These are phyloP conservation scores for Alcedo atthis DNA, from an alignment of 2,797 vertebrate genomes.

Conservation along the genomic window DNA sequence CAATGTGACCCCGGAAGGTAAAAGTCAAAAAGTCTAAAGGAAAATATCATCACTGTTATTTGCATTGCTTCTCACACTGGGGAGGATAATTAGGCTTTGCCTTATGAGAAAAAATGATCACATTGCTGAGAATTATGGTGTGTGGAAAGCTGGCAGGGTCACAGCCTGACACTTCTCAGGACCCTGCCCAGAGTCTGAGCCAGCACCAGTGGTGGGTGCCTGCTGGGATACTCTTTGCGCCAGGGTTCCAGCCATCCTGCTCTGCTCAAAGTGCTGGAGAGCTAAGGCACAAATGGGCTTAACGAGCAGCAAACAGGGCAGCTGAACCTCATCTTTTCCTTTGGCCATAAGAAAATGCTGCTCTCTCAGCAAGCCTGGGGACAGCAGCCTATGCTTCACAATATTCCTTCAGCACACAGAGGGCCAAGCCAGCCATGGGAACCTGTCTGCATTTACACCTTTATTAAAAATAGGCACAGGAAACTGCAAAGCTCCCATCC, in stretches of 20 bases:
- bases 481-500: background rate
- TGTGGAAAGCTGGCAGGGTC: background rate
- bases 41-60: background rate
- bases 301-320: background rate
- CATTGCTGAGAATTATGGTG: background rate
- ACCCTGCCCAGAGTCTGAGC: background rate
- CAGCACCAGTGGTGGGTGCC: background rate
- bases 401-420: accelerated
- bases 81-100: background rate
- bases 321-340: background rate
- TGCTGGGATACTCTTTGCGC: background rate
- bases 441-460: background rate
- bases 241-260: background rate
- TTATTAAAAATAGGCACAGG: background rate
- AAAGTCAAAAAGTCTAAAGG: background rate
- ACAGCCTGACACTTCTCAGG: background rate
- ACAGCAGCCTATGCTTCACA: background rate
- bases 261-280: background rate
- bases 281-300: background rate
- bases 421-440: background rate
- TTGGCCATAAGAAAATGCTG: background rate
- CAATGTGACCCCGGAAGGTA: accelerated
- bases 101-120: background rate
- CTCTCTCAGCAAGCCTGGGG: background rate
- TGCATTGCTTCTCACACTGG: background rate